These are phyloP conservation scores for Mus musculus DNA, from an alignment of 2,113 vertebrate species.

Conservation along the genomic window DNA sequence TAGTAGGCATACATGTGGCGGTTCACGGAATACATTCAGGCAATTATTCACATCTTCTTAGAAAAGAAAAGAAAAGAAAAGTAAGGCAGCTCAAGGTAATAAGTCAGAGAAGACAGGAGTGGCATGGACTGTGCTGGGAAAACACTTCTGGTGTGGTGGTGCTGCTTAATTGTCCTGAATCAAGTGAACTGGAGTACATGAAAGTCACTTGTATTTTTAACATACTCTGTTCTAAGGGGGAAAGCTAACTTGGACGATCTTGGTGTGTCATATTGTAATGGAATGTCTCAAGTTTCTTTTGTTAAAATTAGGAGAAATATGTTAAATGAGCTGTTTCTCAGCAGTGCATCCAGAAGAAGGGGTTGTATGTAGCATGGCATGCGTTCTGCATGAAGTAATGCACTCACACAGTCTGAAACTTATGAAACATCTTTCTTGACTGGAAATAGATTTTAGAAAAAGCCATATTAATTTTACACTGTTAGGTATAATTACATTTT, in stretches of 20 bases:
- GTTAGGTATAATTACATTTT: not conserved
- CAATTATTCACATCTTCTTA: not conserved
- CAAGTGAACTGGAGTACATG: constrained; percentile 42
- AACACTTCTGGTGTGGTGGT: constrained; percentile 19
- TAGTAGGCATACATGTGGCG: not conserved
- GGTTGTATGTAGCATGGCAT: not conserved
- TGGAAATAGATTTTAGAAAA: constrained; percentile 63
- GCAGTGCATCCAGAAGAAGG: not conserved
- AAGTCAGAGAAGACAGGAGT: constrained; percentile 13
- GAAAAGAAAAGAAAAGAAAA: not conserved
- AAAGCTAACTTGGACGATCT: constrained; percentile 33
- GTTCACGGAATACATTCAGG: not conserved
- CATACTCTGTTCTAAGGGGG: not conserved
- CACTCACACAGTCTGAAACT: not conserved
- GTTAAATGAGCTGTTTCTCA: not conserved
- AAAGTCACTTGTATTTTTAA: constrained; percentile 49
- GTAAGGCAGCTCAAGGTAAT: not conserved
- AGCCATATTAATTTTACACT: constrained; percentile 34
- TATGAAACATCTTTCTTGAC: constrained; percentile 25
- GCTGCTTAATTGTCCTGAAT: constrained; percentile 54
- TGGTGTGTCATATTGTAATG: not conserved
- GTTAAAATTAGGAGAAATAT: constrained; percentile 30
- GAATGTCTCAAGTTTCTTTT: constrained; percentile 36
- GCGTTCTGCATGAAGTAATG: not conserved
- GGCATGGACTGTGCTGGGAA: not conserved